These are phyloP conservation scores for Nezara viridula DNA, from an alignment of 2,888 invertebrate genomes.

Conservation along the genomic window DNA sequence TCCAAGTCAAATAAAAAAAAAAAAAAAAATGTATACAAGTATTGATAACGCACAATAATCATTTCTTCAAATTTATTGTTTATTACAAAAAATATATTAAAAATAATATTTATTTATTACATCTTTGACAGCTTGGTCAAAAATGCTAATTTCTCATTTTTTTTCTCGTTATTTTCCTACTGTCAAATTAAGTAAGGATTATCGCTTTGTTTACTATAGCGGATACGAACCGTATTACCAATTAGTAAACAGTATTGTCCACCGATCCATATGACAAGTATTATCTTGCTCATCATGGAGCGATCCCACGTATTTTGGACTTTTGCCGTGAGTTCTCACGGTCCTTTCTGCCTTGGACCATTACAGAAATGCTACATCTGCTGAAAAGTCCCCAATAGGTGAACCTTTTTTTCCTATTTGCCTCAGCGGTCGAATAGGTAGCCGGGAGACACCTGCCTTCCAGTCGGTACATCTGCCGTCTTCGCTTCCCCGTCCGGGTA, in stretches of 20 bases:
- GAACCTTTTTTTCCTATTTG: slow-evolving; percentile 48
- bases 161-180: background rate
- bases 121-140: too few relatives aligned
- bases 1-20: too few relatives aligned
- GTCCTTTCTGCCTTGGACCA: background rate
- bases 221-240: background rate
- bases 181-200: background rate
- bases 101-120: too few relatives aligned
- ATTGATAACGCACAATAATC: too few relatives aligned
- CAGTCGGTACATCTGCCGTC: background rate
- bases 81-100: too few relatives aligned
- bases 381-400: slow-evolving; percentile 54
- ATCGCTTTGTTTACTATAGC: background rate
- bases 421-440: background rate
- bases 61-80: too few relatives aligned
- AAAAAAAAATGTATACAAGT: background rate
- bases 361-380: slow-evolving; percentile 55
- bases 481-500: background rate
- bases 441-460: background rate
- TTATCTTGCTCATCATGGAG: background rate
- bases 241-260: background rate
- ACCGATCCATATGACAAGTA: background rate
- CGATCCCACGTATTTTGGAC: too few relatives aligned
- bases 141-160: background rate
- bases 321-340: slow-evolving; percentile 44